phyloP scores from a whole-genome alignment of 2,888 invertebrate genomes.

The Agrochola macilenta region DNA sequence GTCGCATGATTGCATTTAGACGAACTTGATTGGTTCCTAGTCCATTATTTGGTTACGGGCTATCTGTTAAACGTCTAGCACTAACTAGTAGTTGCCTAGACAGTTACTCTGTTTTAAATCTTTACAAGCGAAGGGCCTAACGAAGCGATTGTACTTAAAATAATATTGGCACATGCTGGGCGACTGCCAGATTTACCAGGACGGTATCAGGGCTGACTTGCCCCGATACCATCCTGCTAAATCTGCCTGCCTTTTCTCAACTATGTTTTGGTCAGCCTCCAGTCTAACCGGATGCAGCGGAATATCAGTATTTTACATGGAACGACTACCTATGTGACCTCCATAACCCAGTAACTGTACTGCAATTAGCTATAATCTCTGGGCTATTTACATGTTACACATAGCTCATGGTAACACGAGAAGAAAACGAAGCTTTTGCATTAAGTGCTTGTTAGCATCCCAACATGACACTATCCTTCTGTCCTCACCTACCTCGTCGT shows the following conservation, averaged over 20 bases:
- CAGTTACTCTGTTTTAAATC: neutral
- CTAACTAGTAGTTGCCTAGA: neutral
- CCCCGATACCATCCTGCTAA: neutral
- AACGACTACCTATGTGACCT: too few relatives aligned
- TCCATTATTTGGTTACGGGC: neutral
- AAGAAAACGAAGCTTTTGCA: neutral
- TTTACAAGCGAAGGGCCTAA: neutral
- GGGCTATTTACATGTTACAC: neutral
- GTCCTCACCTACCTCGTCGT: neutral
- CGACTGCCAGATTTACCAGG: too few relatives aligned
- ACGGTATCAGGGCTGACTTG: neutral
- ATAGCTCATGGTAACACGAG: neutral
- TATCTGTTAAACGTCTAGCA: neutral
- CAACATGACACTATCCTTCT: conserved; percentile 2
- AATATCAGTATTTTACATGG: neutral
- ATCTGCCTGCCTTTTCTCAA: neutral
- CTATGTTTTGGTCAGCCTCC: neutral
- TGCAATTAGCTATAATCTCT: neutral
- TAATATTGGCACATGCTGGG: neutral
- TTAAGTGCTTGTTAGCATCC: neutral
- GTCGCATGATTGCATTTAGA: neutral
- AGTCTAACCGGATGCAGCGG: neutral
- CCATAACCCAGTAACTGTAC: neutral
- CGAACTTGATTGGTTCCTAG: neutral
- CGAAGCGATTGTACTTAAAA: neutral